A percentile compares a stretch with the other conserved stretches of the same genome.
These are phyloP conservation scores for Eumacrocentrus americanus DNA, from an alignment of 2,888 invertebrate genomes.

Conservation along the genomic window DNA sequence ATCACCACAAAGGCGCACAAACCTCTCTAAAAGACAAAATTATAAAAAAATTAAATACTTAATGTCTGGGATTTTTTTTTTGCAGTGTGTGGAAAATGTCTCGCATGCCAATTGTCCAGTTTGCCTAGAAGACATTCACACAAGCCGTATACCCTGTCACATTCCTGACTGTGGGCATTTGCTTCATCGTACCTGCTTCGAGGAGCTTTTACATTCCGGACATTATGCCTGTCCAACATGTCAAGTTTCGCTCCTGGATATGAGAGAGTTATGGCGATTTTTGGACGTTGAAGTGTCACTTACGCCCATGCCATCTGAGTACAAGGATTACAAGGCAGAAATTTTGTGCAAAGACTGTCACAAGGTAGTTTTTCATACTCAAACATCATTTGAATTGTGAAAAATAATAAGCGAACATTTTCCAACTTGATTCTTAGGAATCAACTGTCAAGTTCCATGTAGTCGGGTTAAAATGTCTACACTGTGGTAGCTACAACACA, in stretches of 20 bases:
- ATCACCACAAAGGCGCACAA: too few species aligned
- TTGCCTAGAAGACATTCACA: slow-evolving; percentile 89
- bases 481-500: slow-evolving; percentile 92
- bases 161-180: slow-evolving; percentile 90
- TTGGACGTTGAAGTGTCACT: slow-evolving; percentile 81
- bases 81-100: slow-evolving; percentile 87
- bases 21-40: too few species aligned
- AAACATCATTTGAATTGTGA: slow-evolving; percentile 14
- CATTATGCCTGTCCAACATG: slow-evolving; percentile 90
- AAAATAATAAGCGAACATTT: neutral
- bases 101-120: slow-evolving; percentile 88
- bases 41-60: neutral
- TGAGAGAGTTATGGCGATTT: slow-evolving; percentile 82
- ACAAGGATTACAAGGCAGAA: slow-evolving; percentile 78
- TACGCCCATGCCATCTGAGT: slow-evolving; percentile 85
- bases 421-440: slow-evolving; percentile 65
- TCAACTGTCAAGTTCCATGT: slow-evolving; percentile 85
- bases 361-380: slow-evolving; percentile 73
- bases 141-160: slow-evolving; percentile 86
- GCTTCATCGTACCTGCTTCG: slow-evolving; percentile 84
- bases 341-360: slow-evolving; percentile 93
- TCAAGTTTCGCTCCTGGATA: slow-evolving; percentile 85
- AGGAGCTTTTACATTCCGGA: slow-evolving; percentile 75
- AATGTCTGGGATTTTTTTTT: slow-evolving; percentile 35
- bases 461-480: slow-evolving; percentile 83